phyloP scores from a whole-genome alignment of 2,797 vertebrate species.

The Limosa lapponica region DNA sequence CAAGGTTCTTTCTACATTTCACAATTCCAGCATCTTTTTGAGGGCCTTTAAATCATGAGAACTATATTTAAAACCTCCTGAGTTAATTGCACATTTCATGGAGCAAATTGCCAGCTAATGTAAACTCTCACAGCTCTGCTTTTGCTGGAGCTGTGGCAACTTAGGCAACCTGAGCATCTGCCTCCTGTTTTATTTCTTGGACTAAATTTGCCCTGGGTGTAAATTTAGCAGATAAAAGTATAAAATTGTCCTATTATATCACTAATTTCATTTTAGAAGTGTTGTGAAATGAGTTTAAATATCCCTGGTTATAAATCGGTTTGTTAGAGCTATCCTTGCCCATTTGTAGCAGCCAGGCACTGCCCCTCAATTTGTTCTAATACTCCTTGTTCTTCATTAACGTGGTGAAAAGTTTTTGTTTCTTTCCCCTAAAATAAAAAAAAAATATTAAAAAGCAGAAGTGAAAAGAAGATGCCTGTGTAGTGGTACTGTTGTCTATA shows the following conservation, averaged over 20 bases:
- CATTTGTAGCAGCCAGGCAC: background rate
- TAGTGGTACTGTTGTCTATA: background rate
- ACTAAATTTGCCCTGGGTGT: background rate
- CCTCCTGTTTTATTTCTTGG: background rate
- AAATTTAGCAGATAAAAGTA: constrained; percentile 23
- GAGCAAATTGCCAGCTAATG: background rate
- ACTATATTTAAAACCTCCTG: background rate
- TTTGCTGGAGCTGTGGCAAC: background rate
- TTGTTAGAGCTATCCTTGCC: background rate
- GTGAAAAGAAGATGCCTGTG: background rate
- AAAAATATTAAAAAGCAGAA: background rate
- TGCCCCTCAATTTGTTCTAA: background rate
- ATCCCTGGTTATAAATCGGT: background rate
- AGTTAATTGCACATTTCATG: background rate
- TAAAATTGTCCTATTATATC: constrained; percentile 7
- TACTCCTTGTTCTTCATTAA: background rate
- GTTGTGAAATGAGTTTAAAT: constrained; percentile 20
- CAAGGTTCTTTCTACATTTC: background rate
- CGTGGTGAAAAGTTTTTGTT: background rate
- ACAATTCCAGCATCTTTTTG: background rate
- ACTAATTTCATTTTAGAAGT: background rate
- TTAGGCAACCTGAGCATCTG: background rate
- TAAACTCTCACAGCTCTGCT: background rate
- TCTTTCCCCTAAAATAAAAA: background rate
- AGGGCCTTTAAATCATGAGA: background rate